Evolutionary conservation across 2,797 vertebrate genomes (phyloP), one percentile per base, ranked within the genome.

Genomic region (Neopelma chrysocephalum): DNA sequence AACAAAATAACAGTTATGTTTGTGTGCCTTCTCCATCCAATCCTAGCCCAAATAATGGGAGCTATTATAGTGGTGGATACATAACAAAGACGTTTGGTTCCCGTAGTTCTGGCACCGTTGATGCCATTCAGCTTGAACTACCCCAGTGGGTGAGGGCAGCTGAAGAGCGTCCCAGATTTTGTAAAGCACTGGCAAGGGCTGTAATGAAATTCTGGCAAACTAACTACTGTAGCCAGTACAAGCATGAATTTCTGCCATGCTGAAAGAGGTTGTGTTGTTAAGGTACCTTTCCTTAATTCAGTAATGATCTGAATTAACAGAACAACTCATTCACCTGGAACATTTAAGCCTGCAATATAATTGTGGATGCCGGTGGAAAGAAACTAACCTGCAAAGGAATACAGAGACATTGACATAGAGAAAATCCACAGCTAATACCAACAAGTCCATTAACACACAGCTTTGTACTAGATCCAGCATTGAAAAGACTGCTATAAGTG

Each of bases 71-170:
- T 17, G 96, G 96, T 29, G 96, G 96, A 27, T 96, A 96, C 68
- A 94, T 97, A 78, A 94, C 64, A 13, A 93, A 92, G 84, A 96
- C 48, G 56, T 96, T 96, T 79, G 96, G 96, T 53, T 97, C 97
- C 34, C 15, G 5, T n/a, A 53, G 26, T 73, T 93, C 88, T 58
- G 96, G 96, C 29, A 85, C 82, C 0, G 3, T 93, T 47, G 96
- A 97, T 77, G 97, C 96, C 48, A 94, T 97, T 95, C 97, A 97
- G 73, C 93, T 97, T 64, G 96, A 97, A 25, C 73, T 97, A 21
- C 95, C 94, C 6, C 96, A 93, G 45, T 93, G 96, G 96, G 95
- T 96, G 45, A 95, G 96, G 62, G 82, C 95, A 81, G 88, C 81
- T 83, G 68, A 90, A 68, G 96, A 96, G n/a, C 75, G 57, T n/a